phyloP scores from a whole-genome alignment of 2,113 vertebrate genomes.

The Speoplatyrhinus poulsoni region DNA sequence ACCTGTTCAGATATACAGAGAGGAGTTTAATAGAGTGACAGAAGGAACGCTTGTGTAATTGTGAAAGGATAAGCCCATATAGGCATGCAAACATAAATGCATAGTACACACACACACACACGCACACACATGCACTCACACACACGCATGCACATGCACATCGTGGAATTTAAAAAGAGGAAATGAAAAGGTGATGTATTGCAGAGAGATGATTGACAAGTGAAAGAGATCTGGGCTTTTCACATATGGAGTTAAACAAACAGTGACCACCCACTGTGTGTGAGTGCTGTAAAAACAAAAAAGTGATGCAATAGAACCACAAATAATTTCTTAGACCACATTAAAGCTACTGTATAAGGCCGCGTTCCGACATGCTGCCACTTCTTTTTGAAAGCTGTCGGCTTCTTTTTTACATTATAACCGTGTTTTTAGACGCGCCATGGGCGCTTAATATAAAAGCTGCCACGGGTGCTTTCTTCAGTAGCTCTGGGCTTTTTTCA shows the following conservation, averaged over 20 bases:
- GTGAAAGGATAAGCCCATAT: not conserved
- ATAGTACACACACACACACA: not conserved
- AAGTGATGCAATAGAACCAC: not conserved
- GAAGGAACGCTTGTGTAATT: constrained; percentile 34
- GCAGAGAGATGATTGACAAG: constrained; percentile 40
- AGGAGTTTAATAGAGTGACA: constrained; percentile 44
- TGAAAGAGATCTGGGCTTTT: constrained; percentile 6
- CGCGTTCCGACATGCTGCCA: too few species aligned
- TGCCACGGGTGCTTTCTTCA: too few species aligned
- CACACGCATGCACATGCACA: not conserved
- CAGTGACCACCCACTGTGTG: constrained; percentile 55
- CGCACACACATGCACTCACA: not conserved
- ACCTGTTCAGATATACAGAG: constrained; percentile 3
- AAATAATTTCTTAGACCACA: not conserved
- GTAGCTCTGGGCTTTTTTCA: too few species aligned
- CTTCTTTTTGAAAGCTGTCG: too few species aligned
- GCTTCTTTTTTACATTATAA: too few species aligned
- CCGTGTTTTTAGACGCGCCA: too few species aligned
- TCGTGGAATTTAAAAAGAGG: constrained; percentile 22
- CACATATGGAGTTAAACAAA: constrained; percentile 42
- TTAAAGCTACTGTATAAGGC: too few species aligned
- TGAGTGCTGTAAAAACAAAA: not conserved
- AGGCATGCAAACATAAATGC: constrained; percentile 3
- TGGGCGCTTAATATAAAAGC: too few species aligned
- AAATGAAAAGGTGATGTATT: constrained; percentile 41